These are phyloP conservation scores for Pinctada fucata DNA, from an alignment of 2,888 invertebrate genomes.

Conservation along the genomic window DNA sequence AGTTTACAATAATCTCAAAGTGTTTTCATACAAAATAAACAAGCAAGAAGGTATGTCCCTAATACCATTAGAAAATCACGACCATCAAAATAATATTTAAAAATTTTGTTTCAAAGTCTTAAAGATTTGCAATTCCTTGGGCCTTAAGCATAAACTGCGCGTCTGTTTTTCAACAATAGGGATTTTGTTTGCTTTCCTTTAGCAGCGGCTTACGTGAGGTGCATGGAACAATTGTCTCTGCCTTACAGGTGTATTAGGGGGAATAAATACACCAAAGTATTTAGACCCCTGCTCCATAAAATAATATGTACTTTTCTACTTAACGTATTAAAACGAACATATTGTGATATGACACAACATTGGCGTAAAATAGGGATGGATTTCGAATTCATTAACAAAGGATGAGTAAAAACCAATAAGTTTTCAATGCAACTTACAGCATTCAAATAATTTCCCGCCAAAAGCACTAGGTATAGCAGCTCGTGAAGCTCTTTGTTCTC, in stretches of 20 bases:
- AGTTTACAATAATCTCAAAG: no score
- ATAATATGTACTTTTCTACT: neutral
- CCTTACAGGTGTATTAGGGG: neutral
- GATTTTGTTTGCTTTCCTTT: neutral
- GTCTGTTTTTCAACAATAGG: neutral
- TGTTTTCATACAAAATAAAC: no score
- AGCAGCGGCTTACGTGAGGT: neutral
- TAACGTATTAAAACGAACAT: neutral
- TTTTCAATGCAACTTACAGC: slow-evolving; percentile 81
- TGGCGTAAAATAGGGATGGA: no score
- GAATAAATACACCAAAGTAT: neutral
- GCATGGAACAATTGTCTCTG: neutral
- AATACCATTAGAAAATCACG: no score
- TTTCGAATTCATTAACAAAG: no score
- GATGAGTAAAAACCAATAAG: no score
- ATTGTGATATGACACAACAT: no score
- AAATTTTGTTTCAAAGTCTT: no score
- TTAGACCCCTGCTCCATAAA: neutral
- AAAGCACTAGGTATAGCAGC: slow-evolving; percentile 78
- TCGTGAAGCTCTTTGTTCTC: slow-evolving; percentile 77
- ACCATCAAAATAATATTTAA: no score
- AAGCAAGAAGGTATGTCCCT: no score
- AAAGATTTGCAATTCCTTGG: no score
- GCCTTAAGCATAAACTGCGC: no score
- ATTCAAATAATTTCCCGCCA: slow-evolving; percentile 79